Evolutionary conservation across 2,888 invertebrate genomes (phyloP).

Genomic region (Stenodema calcarata): DNA sequence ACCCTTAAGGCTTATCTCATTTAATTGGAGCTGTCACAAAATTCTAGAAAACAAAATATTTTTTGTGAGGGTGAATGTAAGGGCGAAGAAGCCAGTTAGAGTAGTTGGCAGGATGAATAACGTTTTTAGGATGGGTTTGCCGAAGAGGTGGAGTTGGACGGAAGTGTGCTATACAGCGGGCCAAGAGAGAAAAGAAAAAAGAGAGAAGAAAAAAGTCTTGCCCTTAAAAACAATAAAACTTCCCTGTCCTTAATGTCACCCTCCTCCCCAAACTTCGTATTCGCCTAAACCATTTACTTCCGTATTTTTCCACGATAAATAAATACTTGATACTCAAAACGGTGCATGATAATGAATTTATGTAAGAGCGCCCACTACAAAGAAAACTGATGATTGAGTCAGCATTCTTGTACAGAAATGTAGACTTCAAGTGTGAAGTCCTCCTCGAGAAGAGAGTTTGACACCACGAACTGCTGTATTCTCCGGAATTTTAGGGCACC

Average conservation of each 20-base stretch:
- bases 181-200: neutral
- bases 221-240: neutral
- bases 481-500: too few relatives aligned
- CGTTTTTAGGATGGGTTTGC: neutral
- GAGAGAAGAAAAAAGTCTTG: neutral
- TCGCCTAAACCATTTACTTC: neutral
- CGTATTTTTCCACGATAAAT: neutral
- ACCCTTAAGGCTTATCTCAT: neutral
- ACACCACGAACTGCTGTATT: too few relatives aligned
- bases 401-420: too few relatives aligned
- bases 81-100: neutral
- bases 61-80: neutral
- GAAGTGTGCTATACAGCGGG: neutral
- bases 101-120: neutral
- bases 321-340: neutral
- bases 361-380: too few relatives aligned
- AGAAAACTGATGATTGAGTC: too few relatives aligned
- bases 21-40: constrained; percentile 26
- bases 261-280: neutral
- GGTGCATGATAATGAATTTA: too few relatives aligned
- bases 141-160: neutral
- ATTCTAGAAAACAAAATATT: neutral
- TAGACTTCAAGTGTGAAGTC: too few relatives aligned
- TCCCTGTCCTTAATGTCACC: neutral
- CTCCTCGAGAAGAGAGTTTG: too few relatives aligned